Evolutionary conservation across 1,140 invertebrate genomes (phyloP).

Genomic region (Cardiocondyla obscurior): DNA sequence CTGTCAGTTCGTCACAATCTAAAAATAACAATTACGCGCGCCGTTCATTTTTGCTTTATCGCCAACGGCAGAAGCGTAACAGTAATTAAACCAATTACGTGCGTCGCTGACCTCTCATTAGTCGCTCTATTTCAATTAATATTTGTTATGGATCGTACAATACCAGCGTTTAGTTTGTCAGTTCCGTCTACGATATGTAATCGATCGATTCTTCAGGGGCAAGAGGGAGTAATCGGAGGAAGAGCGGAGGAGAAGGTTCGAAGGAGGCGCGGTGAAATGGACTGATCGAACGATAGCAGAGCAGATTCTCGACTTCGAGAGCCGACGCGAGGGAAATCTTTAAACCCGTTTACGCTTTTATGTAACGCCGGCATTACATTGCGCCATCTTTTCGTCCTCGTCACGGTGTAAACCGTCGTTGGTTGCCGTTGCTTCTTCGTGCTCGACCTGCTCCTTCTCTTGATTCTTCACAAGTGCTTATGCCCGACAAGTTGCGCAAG

Average conservation of each 20-base stretch:
- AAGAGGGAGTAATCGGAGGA: neutral
- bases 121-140: slow-evolving; percentile 60
- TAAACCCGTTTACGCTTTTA: slow-evolving; percentile 70
- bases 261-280: neutral
- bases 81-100: slow-evolving; percentile 61
- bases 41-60: slow-evolving; percentile 27
- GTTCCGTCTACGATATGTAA: slow-evolving; percentile 2
- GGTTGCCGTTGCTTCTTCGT: slow-evolving; percentile 58
- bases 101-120: slow-evolving; percentile 49
- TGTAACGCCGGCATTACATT: slow-evolving; percentile 66
- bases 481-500: slow-evolving; percentile 52
- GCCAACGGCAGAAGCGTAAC: slow-evolving; percentile 36
- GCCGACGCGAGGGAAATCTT: slow-evolving; percentile 67
- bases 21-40: slow-evolving; percentile 46
- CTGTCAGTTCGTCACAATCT: slow-evolving; percentile 4
- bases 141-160: slow-evolving; percentile 46
- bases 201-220: slow-evolving; percentile 27
- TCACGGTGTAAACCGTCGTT: slow-evolving; percentile 62
- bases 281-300: slow-evolving; percentile 24
- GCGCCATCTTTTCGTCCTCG: slow-evolving; percentile 68
- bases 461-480: slow-evolving; percentile 61
- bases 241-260: neutral
- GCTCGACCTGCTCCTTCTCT: slow-evolving; percentile 44
- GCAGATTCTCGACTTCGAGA: slow-evolving; percentile 12
- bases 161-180: neutral